A percentile compares a stretch with the other conserved stretches of the same genome.
phyloP scores from a whole-genome alignment of 2,888 invertebrate species.

The Campopleginae sp. region DNA sequence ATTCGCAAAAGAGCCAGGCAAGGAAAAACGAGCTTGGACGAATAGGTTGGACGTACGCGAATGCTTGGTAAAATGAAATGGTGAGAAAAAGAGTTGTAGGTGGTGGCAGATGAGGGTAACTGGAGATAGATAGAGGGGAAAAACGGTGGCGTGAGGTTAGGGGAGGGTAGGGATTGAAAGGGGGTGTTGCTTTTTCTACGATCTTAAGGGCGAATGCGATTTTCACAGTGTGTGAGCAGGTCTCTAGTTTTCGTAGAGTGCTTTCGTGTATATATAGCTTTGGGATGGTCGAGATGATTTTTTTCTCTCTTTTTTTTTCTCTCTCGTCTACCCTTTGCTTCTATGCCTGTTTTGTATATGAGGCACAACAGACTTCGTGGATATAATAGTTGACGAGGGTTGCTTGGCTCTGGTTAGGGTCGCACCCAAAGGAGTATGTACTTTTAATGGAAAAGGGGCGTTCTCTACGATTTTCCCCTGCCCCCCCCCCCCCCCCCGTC shows the following conservation, averaged over 20 bases:
- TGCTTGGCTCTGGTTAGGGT: constrained; percentile 15
- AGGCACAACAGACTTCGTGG: constrained; percentile 21
- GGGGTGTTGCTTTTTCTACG: constrained; percentile 29
- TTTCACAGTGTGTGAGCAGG: constrained; percentile 47
- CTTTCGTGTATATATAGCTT: constrained; percentile 43
- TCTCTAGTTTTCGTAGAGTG: constrained; percentile 39
- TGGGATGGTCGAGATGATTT: constrained; percentile 48
- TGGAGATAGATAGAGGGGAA: constrained; percentile 22
- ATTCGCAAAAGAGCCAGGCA: constrained; percentile 42
- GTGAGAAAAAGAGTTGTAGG: constrained; percentile 55
- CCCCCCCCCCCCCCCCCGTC: background rate
- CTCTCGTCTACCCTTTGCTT: constrained; percentile 5
- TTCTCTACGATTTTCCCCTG: constrained; percentile 16
- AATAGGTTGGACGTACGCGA: constrained; percentile 46
- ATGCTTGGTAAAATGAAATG: constrained; percentile 49
- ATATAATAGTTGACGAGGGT: constrained; percentile 43
- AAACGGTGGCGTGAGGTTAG: constrained; percentile 15
- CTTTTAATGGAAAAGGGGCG: constrained; percentile 29
- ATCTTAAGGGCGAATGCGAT: constrained; percentile 37
- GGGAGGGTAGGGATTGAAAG: constrained; percentile 6
- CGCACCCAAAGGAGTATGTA: constrained; percentile 24
- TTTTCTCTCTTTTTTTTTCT: constrained; percentile 30
- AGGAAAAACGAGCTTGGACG: constrained; percentile 47
- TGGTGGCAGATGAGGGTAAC: constrained; percentile 9
- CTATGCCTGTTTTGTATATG: constrained; percentile 20